phyloP scores from a whole-genome alignment of 2,113 vertebrate species.

The Perca fluviatilis region DNA sequence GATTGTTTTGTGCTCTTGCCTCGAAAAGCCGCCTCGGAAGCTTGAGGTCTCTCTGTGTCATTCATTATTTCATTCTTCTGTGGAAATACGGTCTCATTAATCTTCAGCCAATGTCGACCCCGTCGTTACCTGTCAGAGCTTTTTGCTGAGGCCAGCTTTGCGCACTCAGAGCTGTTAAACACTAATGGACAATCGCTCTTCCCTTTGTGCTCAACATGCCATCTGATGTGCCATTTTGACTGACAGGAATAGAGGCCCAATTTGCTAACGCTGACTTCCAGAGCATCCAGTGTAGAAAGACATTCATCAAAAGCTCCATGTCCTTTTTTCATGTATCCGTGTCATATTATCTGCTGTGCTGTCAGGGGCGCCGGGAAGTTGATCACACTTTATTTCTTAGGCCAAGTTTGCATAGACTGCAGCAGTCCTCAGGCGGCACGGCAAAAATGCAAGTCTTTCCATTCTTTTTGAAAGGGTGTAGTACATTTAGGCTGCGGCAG shows the following conservation, averaged over 20 bases:
- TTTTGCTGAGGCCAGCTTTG: constrained; percentile 71
- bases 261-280: constrained; percentile 71
- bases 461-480: no score
- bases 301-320: constrained; percentile 68
- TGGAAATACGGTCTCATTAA: constrained; percentile 68
- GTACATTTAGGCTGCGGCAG: no score
- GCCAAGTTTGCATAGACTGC: background rate
- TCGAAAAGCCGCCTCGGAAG: background rate
- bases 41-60: constrained; percentile 31
- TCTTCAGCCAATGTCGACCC: constrained; percentile 61
- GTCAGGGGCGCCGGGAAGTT: constrained; percentile 41
- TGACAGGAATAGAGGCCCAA: constrained; percentile 71
- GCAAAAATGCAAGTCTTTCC: no score
- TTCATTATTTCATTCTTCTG: constrained; percentile 58
- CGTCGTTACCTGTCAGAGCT: constrained; percentile 68
- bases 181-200: constrained; percentile 75
- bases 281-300: constrained; percentile 59
- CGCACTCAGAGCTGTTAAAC: constrained; percentile 66
- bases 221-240: constrained; percentile 65
- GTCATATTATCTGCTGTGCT: constrained; percentile 60
- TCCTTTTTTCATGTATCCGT: constrained; percentile 59
- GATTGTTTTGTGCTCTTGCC: constrained; percentile 17
- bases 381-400: constrained; percentile 42
- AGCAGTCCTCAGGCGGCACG: no score
- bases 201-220: constrained; percentile 61